Conservation (phyloP, 1,140 invertebrate genomes). For the Spodoptera frugiperda region DNA sequence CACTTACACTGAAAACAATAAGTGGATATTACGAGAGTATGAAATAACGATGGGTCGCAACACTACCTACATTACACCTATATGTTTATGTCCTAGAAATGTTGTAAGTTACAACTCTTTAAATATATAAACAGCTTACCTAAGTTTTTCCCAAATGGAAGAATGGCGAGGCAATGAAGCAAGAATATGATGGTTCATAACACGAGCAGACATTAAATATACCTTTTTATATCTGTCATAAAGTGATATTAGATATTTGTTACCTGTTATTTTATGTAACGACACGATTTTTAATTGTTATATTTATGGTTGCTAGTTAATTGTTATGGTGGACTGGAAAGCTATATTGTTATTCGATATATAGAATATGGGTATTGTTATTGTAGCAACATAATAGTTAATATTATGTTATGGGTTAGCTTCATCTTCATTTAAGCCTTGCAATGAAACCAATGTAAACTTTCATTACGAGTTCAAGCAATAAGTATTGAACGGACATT, state of each 20-base stretch:
- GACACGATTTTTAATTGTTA: conserved; percentile 28
- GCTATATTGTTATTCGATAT: neutral
- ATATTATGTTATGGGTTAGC: no score
- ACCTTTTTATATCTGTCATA: conserved; percentile 50
- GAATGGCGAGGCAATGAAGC: conserved; percentile 44
- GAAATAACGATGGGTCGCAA: conserved; percentile 17
- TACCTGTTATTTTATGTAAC: conserved; percentile 30
- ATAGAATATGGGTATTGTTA: neutral
- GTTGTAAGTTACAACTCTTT: conserved; percentile 31
- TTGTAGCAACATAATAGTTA: no score
- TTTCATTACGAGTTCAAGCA: no score
- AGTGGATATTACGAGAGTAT: conserved; percentile 1
- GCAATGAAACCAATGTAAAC: no score
- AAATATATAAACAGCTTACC: conserved; percentile 39
- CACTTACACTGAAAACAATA: conserved; percentile 17
- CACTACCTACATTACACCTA: neutral
- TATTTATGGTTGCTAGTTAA: conserved; percentile 27
- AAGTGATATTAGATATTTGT: conserved; percentile 48
- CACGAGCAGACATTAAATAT: conserved; percentile 48
- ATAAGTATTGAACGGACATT: no score
- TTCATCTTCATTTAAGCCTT: no score
- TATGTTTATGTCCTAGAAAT: conserved; percentile 15
- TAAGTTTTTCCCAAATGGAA: conserved; percentile 30
- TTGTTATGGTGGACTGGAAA: neutral
- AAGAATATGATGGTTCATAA: conserved; percentile 36